Evolutionary conservation across 2,888 invertebrate species (phyloP).

Genomic region (Anarsia innoxiella): DNA sequence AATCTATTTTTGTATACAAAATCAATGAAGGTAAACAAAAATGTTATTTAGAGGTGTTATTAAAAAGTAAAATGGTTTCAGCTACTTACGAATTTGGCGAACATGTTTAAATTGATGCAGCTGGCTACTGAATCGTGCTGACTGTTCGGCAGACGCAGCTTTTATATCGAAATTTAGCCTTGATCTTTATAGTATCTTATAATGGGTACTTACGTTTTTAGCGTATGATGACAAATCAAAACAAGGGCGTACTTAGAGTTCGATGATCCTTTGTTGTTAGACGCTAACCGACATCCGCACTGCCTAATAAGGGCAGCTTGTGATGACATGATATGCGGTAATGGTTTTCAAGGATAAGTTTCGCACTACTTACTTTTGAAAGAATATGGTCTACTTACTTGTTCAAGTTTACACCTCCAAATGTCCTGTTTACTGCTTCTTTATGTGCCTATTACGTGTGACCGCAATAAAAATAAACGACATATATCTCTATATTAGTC

Average conservation of each 20-base stretch:
- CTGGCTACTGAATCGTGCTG: conserved; percentile 20
- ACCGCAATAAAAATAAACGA: conserved; percentile 31
- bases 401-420: background rate
- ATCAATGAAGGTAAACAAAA: no score
- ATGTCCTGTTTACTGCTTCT: conserved; percentile 5
- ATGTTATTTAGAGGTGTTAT: no score
- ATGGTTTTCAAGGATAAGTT: conserved; percentile 4
- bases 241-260: conserved; percentile 29
- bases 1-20: no score
- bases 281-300: conserved; percentile 32
- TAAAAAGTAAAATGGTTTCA: no score
- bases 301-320: conserved; percentile 33
- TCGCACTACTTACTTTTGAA: background rate
- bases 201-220: conserved; percentile 35
- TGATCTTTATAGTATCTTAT: conserved; percentile 41
- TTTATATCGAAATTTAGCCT: conserved; percentile 48
- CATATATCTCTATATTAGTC: conserved; percentile 29
- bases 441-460: conserved; percentile 21
- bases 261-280: conserved; percentile 34
- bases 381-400: no score
- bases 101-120: conserved; percentile 19
- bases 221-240: conserved; percentile 35
- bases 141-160: conserved; percentile 22
- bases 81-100: conserved; percentile 22
- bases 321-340: conserved; percentile 12